phyloP scores from a whole-genome alignment of 2,113 vertebrate species.

The Cathartes aura region DNA sequence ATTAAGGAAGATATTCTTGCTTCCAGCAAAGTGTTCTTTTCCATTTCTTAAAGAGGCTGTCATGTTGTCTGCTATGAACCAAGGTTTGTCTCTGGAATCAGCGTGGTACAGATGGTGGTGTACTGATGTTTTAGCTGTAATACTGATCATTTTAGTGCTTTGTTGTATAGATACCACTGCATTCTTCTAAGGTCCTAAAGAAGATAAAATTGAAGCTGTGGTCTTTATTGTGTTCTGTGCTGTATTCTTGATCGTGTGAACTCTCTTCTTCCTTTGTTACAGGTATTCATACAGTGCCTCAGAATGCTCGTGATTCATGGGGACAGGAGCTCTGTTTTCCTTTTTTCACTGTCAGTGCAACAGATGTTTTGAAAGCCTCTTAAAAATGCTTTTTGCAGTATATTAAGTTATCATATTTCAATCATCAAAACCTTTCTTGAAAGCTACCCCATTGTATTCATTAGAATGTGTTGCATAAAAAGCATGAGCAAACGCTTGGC shows the following conservation, averaged over 20 bases:
- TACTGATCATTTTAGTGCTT: not conserved
- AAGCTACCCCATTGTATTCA: not conserved
- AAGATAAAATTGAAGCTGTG: not conserved
- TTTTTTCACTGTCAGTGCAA: not conserved
- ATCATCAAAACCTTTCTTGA: not conserved
- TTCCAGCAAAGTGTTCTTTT: not conserved
- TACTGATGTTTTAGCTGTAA: not conserved
- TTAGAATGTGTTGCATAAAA: not conserved
- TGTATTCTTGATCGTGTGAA: not conserved
- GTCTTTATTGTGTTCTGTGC: not conserved
- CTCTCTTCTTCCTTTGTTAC: not conserved
- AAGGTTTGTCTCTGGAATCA: not conserved
- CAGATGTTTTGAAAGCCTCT: not conserved
- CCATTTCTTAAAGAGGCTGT: not conserved
- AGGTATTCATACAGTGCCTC: not conserved
- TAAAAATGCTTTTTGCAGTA: not conserved
- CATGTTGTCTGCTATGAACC: not conserved
- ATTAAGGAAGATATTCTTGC: not conserved
- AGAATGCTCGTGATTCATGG: fast-evolving
- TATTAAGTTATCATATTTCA: not conserved
- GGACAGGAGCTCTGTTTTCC: not conserved
- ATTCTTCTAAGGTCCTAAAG: not conserved
- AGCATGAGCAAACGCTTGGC: not conserved
- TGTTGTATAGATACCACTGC: not conserved
- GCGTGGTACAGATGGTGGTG: not conserved